Base-by-base conservation (phyloP, 37 sponge, comb jelly and placozoan genomes). In the Mnemiopsis leidyi region DNA sequence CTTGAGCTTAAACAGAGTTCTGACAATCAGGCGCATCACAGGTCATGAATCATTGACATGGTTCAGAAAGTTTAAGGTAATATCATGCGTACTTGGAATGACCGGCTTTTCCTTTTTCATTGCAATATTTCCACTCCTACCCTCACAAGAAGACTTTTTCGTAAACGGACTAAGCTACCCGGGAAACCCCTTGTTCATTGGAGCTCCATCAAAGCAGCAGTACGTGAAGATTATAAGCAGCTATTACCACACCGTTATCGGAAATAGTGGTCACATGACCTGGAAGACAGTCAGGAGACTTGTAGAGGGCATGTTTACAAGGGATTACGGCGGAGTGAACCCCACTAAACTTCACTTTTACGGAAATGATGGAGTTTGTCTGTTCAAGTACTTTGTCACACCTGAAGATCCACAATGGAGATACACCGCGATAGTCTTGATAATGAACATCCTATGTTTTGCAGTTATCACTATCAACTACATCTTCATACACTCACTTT, bases 351-450 rank as follows among this genome's bases (percentile, higher is more conserved):
- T 71, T 5, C 75, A n/a, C 30, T 71, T 71, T 18, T 71, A 71
- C 75, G 75, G 30, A 5, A 71, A 71, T 28, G 75, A 71, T 18
- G 30, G 30, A 5, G 75, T 71, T 71, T 71, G 75, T 24, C 23
- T 29, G 30, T 71, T 71, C 30, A 71, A 71, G 23, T 71, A 71
- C 75, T 71, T 71, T 28, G 75, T 71, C 5, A 71, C 75, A 29
- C 75, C 75, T 29, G 75, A 71, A 3, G 75, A 71, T 18, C 75
- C 75, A n/a, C 75, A 71, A 28, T 71, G 26, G 75, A 28, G 3
- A 5, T 71, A 29, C 75, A 28, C 30, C 23, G 26, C 30, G 23
- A 29, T 71, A 5, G 20, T 28, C 20, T 24, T 71, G 75, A 5
- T 24, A 23, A 24, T 71, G 2, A n/a, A 71, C 75, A 48, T 48